phyloP scores from a whole-genome alignment of 2,888 invertebrate genomes.

The Pyralis farinalis region DNA sequence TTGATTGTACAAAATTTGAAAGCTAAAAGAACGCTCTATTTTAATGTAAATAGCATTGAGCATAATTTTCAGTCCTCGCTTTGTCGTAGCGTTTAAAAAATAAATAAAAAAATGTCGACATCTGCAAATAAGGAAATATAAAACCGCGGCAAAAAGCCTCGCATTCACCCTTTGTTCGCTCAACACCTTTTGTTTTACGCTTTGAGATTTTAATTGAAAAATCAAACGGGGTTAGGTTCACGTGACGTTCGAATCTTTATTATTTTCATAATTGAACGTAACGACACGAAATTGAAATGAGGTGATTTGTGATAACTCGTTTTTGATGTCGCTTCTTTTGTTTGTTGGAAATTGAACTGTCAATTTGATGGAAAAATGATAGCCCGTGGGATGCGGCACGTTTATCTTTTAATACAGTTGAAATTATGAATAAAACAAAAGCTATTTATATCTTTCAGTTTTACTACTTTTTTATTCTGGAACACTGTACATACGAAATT shows the following conservation, averaged over 20 bases:
- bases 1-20: too few species aligned
- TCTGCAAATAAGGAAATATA: conserved; percentile 71
- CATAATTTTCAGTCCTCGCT: conserved; percentile 32
- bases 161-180: conserved; percentile 57
- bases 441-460: too few species aligned
- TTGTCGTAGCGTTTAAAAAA: conserved; percentile 43
- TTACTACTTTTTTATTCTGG: too few species aligned
- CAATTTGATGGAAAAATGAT: too few species aligned
- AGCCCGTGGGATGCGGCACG: too few species aligned
- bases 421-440: too few species aligned
- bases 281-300: not conserved
- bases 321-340: too few species aligned
- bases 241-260: conserved; percentile 18
- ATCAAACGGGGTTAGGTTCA: conserved; percentile 38
- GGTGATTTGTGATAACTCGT: not conserved
- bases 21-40: conserved; percentile 29
- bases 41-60: conserved; percentile 45
- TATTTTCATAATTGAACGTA: conserved; percentile 15
- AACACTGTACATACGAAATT: too few species aligned
- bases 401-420: too few species aligned
- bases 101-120: conserved; percentile 49
- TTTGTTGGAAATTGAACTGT: too few species aligned
- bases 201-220: conserved; percentile 61
- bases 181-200: conserved; percentile 60
- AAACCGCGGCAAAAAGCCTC: conserved; percentile 53